Conservation (phyloP, 2,888 invertebrate genomes). For the Heliconius ismenius region DNA sequence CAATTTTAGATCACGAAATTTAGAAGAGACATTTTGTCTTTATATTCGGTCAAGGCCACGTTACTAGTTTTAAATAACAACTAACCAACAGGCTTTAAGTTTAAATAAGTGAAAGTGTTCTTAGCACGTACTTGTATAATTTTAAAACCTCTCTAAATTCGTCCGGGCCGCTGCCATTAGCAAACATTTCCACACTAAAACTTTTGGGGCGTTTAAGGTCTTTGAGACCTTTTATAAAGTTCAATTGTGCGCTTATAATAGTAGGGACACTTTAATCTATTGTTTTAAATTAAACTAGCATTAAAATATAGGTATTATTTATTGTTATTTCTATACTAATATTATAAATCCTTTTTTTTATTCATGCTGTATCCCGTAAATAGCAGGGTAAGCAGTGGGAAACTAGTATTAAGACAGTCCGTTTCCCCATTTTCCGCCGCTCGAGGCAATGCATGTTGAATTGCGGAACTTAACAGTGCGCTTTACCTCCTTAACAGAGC, state of each 20-base stretch:
- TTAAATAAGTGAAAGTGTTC: conserved; percentile 6
- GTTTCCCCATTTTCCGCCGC: neutral
- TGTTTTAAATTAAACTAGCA: conserved; percentile 8
- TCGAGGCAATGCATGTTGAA: neutral
- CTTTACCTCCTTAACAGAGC: neutral
- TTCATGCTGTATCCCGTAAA: neutral
- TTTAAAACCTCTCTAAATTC: conserved; percentile 23
- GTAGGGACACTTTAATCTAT: conserved; percentile 13
- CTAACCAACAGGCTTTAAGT: neutral
- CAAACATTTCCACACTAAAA: conserved; percentile 38
- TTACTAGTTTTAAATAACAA: conserved; percentile 8
- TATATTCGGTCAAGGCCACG: neutral
- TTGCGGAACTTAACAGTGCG: neutral
- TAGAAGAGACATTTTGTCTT: neutral
- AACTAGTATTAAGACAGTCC: neutral
- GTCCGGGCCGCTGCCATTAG: conserved; percentile 18
- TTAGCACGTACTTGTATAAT: conserved; percentile 16
- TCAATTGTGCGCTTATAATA: conserved; percentile 34
- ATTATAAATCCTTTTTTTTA: too few relatives aligned
- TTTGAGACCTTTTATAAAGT: conserved; percentile 38
- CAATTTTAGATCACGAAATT: neutral
- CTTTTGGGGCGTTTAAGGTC: conserved; percentile 34
- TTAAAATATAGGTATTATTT: neutral
- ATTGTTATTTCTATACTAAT: too few relatives aligned
- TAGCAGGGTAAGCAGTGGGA: neutral